Conservation (phyloP, 2,888 invertebrate genomes). For the Sericinus montela region DNA sequence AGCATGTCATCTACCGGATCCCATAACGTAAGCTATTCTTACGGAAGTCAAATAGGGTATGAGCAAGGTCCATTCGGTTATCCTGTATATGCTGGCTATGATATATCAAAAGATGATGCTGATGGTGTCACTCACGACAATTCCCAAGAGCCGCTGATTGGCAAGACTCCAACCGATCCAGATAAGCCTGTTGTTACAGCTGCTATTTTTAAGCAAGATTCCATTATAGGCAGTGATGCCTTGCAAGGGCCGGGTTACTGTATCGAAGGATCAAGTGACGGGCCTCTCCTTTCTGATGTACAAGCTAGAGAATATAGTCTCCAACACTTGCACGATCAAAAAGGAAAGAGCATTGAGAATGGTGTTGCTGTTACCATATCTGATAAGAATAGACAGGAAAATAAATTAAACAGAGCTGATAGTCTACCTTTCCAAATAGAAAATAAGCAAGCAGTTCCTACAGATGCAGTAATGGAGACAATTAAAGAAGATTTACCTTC, state of each 20-base stretch:
- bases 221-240: conserved; percentile 67
- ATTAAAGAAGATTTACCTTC: conserved; percentile 60
- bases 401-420: conserved; percentile 70
- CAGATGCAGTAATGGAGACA: conserved; percentile 46
- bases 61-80: conserved; percentile 86
- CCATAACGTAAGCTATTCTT: conserved; percentile 86
- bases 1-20: conserved; percentile 86
- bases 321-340: conserved; percentile 62
- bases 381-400: conserved; percentile 62
- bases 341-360: conserved; percentile 59
- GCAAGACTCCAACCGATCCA: conserved; percentile 68
- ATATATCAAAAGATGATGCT: conserved; percentile 57
- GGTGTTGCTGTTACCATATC: conserved; percentile 53
- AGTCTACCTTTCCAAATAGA: conserved; percentile 78
- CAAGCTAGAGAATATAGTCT: conserved; percentile 68
- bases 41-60: conserved; percentile 89
- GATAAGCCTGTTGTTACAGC: conserved; percentile 85
- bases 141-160: conserved; percentile 71
- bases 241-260: conserved; percentile 68
- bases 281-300: conserved; percentile 70
- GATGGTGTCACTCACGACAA: conserved; percentile 60
- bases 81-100: conserved; percentile 80
- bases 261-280: conserved; percentile 73
- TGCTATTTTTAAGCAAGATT: conserved; percentile 83
- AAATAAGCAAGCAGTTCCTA: conserved; percentile 47